These are phyloP conservation scores for Troides oblongomaculatus DNA, from an alignment of 2,888 invertebrate species.

Conservation along the genomic window DNA sequence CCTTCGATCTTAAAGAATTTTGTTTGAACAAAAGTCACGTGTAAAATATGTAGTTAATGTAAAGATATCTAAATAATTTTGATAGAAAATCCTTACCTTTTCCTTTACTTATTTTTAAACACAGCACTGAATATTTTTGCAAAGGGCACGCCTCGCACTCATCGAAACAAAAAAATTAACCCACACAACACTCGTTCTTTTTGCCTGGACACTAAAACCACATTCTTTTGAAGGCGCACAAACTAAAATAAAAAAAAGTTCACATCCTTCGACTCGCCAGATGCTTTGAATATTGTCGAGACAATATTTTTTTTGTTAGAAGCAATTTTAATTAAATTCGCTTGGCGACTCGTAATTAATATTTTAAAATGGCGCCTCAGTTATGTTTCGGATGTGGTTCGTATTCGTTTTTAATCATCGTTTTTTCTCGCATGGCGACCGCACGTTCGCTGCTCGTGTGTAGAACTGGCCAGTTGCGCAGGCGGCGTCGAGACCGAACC, in stretches of 20 bases:
- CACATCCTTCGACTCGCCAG: slow-evolving; percentile 64
- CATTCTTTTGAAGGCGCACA: slow-evolving; percentile 57
- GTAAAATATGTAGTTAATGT: neutral
- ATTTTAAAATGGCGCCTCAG: slow-evolving; percentile 29
- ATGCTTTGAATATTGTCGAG: slow-evolving; percentile 37
- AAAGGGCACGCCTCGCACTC: slow-evolving; percentile 51
- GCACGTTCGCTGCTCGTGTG: slow-evolving; percentile 63
- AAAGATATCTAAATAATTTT: neutral
- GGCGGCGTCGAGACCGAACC: slow-evolving; percentile 33
- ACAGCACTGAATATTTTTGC: slow-evolving; percentile 42
- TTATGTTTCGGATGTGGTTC: slow-evolving; percentile 43
- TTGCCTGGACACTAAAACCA: slow-evolving; percentile 60
- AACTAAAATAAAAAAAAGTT: slow-evolving; percentile 47
- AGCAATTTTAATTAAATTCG: slow-evolving; percentile 30
- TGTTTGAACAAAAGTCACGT: slow-evolving; percentile 7
- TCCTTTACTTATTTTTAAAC: slow-evolving; percentile 36
- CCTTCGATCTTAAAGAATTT: slow-evolving; percentile 8
- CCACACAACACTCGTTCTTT: slow-evolving; percentile 65
- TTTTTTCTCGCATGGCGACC: slow-evolving; percentile 72
- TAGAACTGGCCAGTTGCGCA: slow-evolving; percentile 43
- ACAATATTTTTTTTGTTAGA: slow-evolving; percentile 15
- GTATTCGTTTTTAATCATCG: slow-evolving; percentile 64
- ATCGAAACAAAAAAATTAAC: slow-evolving; percentile 47
- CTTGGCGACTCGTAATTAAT: slow-evolving; percentile 29
- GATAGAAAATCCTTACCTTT: slow-evolving; percentile 27